phyloP scores from a whole-genome alignment of 2,888 invertebrate genomes.

The Megastigmus dorsalis region DNA sequence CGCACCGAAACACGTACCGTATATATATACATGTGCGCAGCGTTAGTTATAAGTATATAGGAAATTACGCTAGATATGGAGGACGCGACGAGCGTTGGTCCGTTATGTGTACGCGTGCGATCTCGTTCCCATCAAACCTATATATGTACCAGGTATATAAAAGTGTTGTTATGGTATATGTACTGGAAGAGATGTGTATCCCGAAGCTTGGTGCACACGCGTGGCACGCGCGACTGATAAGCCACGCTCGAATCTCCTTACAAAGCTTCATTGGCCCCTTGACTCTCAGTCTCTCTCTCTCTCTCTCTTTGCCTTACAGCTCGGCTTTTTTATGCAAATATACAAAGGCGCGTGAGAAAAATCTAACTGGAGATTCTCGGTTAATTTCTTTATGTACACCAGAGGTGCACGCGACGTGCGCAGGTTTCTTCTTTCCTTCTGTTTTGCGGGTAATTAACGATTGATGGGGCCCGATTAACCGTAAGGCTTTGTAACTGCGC shows the following conservation, averaged over 20 bases:
- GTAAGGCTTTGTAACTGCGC: slow-evolving; percentile 10
- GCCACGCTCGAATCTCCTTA: neutral
- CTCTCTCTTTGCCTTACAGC: no score
- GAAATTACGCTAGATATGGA: no score
- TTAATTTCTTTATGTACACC: slow-evolving; percentile 7
- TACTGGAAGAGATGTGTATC: no score
- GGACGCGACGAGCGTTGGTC: neutral
- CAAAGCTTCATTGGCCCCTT: neutral
- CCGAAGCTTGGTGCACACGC: no score
- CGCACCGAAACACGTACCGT: neutral
- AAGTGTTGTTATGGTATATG: no score
- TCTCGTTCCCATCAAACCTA: slow-evolving; percentile 13
- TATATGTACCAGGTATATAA: no score
- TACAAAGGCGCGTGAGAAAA: slow-evolving; percentile 9
- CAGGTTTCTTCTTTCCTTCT: neutral
- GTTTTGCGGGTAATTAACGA: slow-evolving; percentile 34
- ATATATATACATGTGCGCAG: neutral
- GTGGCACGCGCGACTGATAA: neutral
- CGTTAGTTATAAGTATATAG: no score
- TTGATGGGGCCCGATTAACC: slow-evolving; percentile 20
- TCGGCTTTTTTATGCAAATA: no score
- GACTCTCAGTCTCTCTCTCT: no score
- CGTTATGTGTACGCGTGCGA: neutral
- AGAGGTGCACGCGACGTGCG: no score
- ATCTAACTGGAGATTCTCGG: slow-evolving; percentile 7